Base-by-base conservation (phyloP, 1,140 invertebrate genomes). In the Scylla paramamosain region DNA sequence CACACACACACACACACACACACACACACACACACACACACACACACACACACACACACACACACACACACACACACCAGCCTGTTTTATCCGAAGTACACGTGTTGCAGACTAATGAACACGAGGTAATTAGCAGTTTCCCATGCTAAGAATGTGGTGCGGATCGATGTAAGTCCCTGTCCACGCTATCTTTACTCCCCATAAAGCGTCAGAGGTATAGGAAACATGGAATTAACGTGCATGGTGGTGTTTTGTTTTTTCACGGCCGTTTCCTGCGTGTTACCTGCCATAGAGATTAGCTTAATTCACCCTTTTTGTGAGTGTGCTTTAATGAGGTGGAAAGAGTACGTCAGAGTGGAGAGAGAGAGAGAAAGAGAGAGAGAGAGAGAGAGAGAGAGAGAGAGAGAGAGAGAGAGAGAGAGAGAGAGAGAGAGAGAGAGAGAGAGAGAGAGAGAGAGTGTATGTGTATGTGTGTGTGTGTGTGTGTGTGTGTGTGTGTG, bases 21-120 rank as follows among this genome's bases (percentile, higher is more conserved):
- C 39, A 39, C 39, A 39, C 39, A 39, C 39, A 39, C 39, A 39
- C 39, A 39, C 39, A 39, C 39, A 39, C 39, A 39, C 39, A 39
- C 39, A 39, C 39, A 39, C 39, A 89, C 29, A 89, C 87, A 10
- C 29, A 89, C 39, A 39, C 29, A 39, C 87, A 89, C 29, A 32
- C 86, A 88, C 16, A 31, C 86, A 25, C 67, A 25, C 67, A 77
- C 67, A 77, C 67, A 77, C 67, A 77, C 25, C 1, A 20, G 67
- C 25, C 25, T n/a, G 20, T 77, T 77, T 77, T 77, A n/a, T 77
- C 67, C 67, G 4, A 77, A 7, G n/a, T 77, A 77, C 67, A 77
- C 67, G 67, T 77, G 67, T n/a, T 25, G n/a, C 67, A 77, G n/a
- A n/a, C 67, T 77, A 77, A 77, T 77, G 67, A 77, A 77, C 67